These are phyloP conservation scores for Pelecanoides urinatrix DNA, from an alignment of 2,113 vertebrate species.

Conservation along the genomic window DNA sequence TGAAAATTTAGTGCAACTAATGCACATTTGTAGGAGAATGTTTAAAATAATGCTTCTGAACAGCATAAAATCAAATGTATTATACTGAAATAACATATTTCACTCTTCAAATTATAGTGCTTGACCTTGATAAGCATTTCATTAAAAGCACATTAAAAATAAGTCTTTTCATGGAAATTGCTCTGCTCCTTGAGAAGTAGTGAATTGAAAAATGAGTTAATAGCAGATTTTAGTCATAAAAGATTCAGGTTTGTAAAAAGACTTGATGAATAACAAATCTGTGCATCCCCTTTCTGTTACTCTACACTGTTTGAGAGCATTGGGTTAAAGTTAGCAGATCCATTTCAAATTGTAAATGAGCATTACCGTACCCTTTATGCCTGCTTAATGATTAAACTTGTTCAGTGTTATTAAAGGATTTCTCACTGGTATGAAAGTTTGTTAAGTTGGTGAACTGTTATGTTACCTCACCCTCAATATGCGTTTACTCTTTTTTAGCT, in stretches of 20 bases:
- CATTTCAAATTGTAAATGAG: background rate
- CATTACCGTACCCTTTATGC: background rate
- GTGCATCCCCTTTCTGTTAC: background rate
- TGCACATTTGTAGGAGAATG: background rate
- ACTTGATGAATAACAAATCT: background rate
- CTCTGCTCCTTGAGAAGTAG: background rate
- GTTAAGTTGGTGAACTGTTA: background rate
- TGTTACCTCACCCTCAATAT: background rate
- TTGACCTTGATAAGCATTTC: constrained; percentile 27
- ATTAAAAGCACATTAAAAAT: background rate
- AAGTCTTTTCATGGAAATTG: constrained; percentile 13
- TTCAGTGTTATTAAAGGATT: background rate
- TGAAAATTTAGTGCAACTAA: background rate
- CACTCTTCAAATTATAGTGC: background rate
- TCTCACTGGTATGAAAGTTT: background rate
- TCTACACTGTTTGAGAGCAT: background rate
- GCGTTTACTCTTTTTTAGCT: background rate
- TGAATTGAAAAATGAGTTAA: background rate
- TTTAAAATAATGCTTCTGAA: background rate
- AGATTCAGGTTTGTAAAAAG: background rate
- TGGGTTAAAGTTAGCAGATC: background rate
- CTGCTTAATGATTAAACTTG: background rate
- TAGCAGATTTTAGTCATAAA: background rate
- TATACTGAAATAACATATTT: background rate
- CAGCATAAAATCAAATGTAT: background rate